Conservation (phyloP, 1,140 invertebrate genomes). For the Solenopsis invicta region DNA sequence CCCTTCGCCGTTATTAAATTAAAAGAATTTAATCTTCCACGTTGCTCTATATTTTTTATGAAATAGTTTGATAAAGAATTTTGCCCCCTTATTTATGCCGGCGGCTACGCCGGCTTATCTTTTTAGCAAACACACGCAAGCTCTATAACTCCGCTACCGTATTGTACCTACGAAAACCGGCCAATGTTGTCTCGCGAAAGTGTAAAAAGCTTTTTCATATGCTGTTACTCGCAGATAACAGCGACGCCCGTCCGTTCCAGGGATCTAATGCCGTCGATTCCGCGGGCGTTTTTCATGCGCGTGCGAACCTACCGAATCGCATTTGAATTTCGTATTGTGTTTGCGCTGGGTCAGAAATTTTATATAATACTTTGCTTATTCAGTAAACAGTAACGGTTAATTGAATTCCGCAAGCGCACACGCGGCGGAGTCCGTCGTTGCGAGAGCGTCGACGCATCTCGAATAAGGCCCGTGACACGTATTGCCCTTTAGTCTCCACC, state of each 20-base stretch:
- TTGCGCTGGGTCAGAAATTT: constrained; percentile 9
- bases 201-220: constrained; percentile 23
- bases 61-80: constrained; percentile 34
- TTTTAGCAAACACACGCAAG: constrained; percentile 15
- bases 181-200: constrained; percentile 2
- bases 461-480: constrained; percentile 74
- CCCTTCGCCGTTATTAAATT: constrained; percentile 20
- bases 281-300: not conserved
- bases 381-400: constrained; percentile 30
- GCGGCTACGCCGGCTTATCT: constrained; percentile 14
- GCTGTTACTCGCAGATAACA: constrained; percentile 27
- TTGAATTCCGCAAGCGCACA: constrained; percentile 30
- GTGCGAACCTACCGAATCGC: constrained; percentile 11
- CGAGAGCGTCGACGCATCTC: constrained; percentile 72
- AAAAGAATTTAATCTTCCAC: not conserved
- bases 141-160: constrained; percentile 4
- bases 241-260: not conserved
- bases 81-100: not conserved
- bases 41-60: not conserved
- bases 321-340: constrained; percentile 33
- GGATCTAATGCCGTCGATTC: constrained; percentile 9
- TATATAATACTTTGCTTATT: constrained; percentile 14
- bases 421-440: constrained; percentile 55
- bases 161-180: constrained; percentile 6
- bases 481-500: constrained; percentile 72